These are phyloP conservation scores for Arctocebus calabarensis DNA, from an alignment of 2,797 vertebrate genomes.

Conservation along the genomic window DNA sequence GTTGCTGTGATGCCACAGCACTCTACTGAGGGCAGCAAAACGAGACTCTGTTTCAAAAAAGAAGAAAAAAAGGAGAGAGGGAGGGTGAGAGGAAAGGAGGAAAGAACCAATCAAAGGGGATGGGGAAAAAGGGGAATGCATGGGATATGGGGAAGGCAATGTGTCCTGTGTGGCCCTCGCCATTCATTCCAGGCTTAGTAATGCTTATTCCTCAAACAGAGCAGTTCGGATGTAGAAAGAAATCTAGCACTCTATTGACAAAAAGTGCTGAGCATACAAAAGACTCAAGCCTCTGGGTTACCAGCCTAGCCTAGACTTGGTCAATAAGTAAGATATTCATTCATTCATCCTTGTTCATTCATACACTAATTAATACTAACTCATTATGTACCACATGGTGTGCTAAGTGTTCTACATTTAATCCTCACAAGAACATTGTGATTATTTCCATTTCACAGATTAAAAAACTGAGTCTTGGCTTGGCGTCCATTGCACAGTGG, in stretches of 20 bases:
- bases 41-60: no score
- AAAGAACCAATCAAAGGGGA: neutral
- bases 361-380: conserved; percentile 35
- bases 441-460: conserved; percentile 61
- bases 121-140: neutral
- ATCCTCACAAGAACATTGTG: conserved; percentile 24
- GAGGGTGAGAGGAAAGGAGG: neutral
- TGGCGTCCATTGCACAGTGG: no score
- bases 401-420: conserved; percentile 25
- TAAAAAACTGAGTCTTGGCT: conserved; percentile 5
- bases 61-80: neutral
- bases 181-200: conserved; percentile 13
- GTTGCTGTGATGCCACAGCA: no score
- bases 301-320: conserved; percentile 17
- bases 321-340: conserved; percentile 27
- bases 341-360: conserved; percentile 10
- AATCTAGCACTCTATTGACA: conserved; percentile 6
- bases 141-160: neutral
- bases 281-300: neutral
- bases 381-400: neutral
- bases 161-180: conserved; percentile 29
- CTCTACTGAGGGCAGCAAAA: no score
- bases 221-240: neutral
- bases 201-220: conserved; percentile 33
- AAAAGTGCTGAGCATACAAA: conserved; percentile 37